These are phyloP conservation scores for Meta bourneti DNA, from an alignment of 2,888 invertebrate species.

Conservation along the genomic window DNA sequence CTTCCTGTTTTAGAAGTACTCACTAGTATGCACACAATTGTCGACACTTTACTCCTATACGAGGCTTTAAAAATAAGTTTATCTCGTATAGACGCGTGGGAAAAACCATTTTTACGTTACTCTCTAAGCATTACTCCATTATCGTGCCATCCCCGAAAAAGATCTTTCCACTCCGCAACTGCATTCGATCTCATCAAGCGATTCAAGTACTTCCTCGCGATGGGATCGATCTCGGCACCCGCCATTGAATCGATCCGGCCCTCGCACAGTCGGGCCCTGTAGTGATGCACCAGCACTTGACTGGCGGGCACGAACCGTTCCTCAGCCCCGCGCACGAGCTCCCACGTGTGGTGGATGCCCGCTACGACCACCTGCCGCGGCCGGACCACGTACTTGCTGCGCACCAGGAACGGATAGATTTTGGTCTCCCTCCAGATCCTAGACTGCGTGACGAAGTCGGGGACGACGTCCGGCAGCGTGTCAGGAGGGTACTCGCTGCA, in stretches of 20 bases:
- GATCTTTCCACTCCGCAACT: constrained; percentile 31
- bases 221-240: constrained; percentile 40
- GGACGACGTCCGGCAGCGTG: constrained; percentile 31
- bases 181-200: constrained; percentile 54
- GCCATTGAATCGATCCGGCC: neutral
- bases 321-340: constrained; percentile 2
- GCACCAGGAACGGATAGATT: constrained; percentile 60
- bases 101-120: too few relatives aligned
- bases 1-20: too few relatives aligned
- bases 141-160: neutral
- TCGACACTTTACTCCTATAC: too few relatives aligned
- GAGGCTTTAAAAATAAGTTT: too few relatives aligned
- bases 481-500: constrained; percentile 54
- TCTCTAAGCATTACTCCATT: too few relatives aligned
- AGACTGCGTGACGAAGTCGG: constrained; percentile 52
- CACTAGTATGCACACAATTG: too few relatives aligned
- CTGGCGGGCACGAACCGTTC: constrained; percentile 34
- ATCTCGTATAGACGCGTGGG: too few relatives aligned
- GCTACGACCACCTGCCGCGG: constrained; percentile 15
- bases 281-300: constrained; percentile 67
- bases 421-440: constrained; percentile 50
- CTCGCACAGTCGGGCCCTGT: constrained; percentile 37
- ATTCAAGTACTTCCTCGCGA: constrained; percentile 65
- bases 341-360: constrained; percentile 60
- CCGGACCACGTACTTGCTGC: constrained; percentile 66